These are phyloP conservation scores for Phataginus tricuspis DNA, from an alignment of 2,797 vertebrate species.

Conservation along the genomic window DNA sequence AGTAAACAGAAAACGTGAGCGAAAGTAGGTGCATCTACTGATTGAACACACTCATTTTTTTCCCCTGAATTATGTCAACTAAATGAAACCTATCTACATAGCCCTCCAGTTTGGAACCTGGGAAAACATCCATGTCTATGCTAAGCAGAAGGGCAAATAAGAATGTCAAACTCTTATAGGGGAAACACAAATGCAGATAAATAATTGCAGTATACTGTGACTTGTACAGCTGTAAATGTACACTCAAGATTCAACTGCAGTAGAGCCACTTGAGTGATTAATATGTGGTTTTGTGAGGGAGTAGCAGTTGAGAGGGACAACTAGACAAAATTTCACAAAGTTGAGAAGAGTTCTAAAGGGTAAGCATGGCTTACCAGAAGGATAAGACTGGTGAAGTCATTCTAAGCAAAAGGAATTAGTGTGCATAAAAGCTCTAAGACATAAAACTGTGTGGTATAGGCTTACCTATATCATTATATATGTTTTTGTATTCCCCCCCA, in stretches of 20 bases:
- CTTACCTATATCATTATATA: not conserved
- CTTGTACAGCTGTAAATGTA: not conserved
- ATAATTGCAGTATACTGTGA: not conserved
- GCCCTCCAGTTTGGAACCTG: not conserved
- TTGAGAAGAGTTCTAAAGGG: not conserved
- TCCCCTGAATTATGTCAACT: not conserved
- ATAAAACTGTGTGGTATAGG: not conserved
- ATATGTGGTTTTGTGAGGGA: not conserved
- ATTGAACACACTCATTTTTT: not conserved
- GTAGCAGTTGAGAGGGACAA: not conserved
- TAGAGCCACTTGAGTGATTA: not conserved
- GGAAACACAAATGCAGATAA: conserved; percentile 16
- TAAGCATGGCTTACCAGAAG: not conserved
- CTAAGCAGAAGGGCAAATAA: conserved; percentile 16
- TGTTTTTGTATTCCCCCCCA: not conserved
- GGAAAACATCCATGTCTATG: not conserved
- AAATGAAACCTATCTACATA: not conserved
- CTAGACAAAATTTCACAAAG: not conserved
- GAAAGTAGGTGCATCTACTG: not conserved
- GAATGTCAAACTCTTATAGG: not conserved
- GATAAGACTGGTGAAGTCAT: not conserved
- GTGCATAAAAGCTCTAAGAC: conserved; percentile 21
- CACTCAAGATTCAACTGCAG: not conserved
- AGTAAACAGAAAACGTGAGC: not conserved
- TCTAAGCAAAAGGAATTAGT: not conserved